Conservation (phyloP, 2,888 invertebrate genomes). For the Spisula subtruncata region DNA sequence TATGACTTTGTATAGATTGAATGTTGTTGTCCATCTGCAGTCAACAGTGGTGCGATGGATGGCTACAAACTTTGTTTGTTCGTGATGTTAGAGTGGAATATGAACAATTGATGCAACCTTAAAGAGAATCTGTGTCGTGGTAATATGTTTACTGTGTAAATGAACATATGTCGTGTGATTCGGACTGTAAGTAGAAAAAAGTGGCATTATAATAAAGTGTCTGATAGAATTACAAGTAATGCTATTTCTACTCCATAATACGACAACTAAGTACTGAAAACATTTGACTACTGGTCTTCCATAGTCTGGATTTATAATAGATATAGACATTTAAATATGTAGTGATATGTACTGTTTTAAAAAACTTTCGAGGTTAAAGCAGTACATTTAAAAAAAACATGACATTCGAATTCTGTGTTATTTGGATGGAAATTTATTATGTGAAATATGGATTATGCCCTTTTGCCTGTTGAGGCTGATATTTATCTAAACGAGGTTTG, state of each 20-base stretch:
- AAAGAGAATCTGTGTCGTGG: too few relatives aligned
- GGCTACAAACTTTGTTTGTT: not conserved
- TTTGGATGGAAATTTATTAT: not conserved
- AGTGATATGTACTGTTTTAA: slow-evolving; percentile 14
- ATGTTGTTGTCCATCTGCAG: not conserved
- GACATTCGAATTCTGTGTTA: not conserved
- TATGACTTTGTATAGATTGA: not conserved
- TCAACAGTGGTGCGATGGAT: not conserved
- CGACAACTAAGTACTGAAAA: not conserved
- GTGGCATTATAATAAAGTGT: not conserved
- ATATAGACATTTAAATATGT: not conserved
- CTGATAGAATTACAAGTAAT: not conserved
- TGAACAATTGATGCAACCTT: not conserved
- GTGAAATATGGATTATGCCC: not conserved
- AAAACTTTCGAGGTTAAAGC: not conserved
- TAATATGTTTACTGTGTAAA: not conserved
- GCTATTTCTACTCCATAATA: not conserved
- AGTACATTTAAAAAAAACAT: not conserved
- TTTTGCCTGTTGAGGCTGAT: not conserved
- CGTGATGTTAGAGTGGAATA: not conserved
- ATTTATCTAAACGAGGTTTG: not conserved
- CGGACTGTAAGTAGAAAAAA: not conserved
- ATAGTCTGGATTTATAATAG: not conserved
- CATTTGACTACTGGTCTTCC: not conserved
- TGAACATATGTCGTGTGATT: not conserved